These are phyloP conservation scores for Drosophila neocordata DNA, from an alignment of 1,140 invertebrate genomes.

Conservation along the genomic window DNA sequence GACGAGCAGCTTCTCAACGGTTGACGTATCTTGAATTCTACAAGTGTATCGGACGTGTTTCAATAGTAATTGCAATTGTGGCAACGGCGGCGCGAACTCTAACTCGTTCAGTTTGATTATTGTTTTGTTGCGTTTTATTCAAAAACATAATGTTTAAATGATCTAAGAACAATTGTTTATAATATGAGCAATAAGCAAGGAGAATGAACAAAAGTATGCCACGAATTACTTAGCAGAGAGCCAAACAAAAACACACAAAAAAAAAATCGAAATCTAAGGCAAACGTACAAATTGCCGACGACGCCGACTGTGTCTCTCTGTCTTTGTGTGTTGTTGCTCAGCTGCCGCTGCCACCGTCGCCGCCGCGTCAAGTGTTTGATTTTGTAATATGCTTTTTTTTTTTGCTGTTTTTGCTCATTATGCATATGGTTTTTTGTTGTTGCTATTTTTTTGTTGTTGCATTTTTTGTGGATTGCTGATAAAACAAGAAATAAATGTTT, in stretches of 20 bases:
- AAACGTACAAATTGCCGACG: constrained; percentile 10
- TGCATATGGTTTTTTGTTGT: constrained; percentile 31
- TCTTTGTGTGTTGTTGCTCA: constrained; percentile 27
- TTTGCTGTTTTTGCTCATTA: constrained; percentile 47
- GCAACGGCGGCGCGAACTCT: neutral
- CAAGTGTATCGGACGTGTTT: neutral
- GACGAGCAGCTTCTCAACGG: neutral
- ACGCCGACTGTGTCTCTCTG: constrained; percentile 17
- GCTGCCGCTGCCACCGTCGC: constrained; percentile 10
- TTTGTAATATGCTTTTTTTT: constrained; percentile 44
- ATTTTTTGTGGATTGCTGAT: constrained; percentile 24
- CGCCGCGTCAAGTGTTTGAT: constrained; percentile 60
- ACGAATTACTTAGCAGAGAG: constrained; percentile 11
- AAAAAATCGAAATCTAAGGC: constrained; percentile 17
- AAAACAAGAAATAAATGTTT: neutral
- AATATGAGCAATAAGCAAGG: neutral
- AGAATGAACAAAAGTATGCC: constrained; percentile 11
- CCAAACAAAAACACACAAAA: constrained; percentile 8
- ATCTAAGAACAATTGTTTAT: neutral
- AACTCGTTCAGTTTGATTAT: constrained; percentile 1
- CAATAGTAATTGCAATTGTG: neutral
- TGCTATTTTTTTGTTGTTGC: neutral
- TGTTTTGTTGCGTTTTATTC: neutral
- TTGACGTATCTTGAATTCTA: constrained; percentile 7
- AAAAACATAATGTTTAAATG: too few relatives aligned